These are phyloP conservation scores for Anticlea derivata DNA, from an alignment of 2,888 invertebrate genomes.

Conservation along the genomic window DNA sequence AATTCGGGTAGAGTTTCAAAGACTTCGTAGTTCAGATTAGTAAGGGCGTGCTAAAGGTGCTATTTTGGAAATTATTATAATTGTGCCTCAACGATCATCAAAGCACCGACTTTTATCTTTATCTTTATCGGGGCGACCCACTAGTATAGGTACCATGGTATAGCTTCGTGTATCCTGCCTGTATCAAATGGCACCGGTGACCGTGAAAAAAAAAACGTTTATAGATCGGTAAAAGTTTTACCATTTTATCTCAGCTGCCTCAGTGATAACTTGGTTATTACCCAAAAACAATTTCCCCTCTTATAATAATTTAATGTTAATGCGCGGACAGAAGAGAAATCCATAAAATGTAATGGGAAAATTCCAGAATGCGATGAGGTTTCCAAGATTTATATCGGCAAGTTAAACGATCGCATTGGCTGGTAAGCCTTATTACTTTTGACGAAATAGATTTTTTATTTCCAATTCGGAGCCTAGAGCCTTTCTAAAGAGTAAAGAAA, in stretches of 20 bases:
- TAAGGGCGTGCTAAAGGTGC: no score
- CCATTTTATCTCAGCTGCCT: conserved; percentile 26
- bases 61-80: no score
- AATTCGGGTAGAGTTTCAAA: no score
- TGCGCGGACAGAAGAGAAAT: conserved; percentile 73
- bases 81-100: no score
- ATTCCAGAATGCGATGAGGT: conserved; percentile 69
- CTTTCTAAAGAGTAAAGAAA: background rate
- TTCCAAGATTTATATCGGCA: conserved; percentile 72
- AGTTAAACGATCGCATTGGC: conserved; percentile 52
- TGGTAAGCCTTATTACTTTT: conserved; percentile 45
- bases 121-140: no score
- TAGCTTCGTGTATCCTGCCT: no score
- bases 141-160: no score
- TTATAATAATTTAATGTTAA: conserved; percentile 81
- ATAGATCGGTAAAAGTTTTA: conserved; percentile 11
- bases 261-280: conserved; percentile 36
- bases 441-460: conserved; percentile 44
- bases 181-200: no score
- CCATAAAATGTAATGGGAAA: conserved; percentile 79
- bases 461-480: conserved; percentile 14
- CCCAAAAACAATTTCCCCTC: conserved; percentile 53
- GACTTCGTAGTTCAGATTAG: no score
- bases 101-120: no score
- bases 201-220: background rate